Conservation (phyloP, 2,888 invertebrate genomes). For the Parnassius orleans region DNA sequence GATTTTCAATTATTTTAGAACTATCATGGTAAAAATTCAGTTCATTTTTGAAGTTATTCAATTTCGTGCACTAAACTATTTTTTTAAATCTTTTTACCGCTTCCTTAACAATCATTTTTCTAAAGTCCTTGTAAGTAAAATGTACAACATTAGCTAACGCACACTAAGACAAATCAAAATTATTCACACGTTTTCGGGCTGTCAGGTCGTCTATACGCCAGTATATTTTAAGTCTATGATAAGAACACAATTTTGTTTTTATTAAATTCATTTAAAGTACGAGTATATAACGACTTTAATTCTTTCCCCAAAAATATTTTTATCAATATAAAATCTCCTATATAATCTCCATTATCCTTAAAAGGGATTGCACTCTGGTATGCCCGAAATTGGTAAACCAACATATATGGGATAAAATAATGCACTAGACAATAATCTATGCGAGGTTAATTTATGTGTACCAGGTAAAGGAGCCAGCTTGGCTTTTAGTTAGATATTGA, state of each 20-base stretch:
- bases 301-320: conserved; percentile 18
- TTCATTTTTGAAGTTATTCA: too few relatives aligned
- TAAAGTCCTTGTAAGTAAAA: too few relatives aligned
- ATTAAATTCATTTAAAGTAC: not conserved
- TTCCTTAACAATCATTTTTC: too few relatives aligned
- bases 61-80: too few relatives aligned
- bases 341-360: conserved; percentile 15
- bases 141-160: too few relatives aligned
- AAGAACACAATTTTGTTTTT: not conserved
- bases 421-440: conserved; percentile 49
- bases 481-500: conserved; percentile 61
- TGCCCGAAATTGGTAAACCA: conserved; percentile 34
- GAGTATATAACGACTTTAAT: not conserved
- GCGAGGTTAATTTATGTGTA: conserved; percentile 54
- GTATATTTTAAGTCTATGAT: too few relatives aligned
- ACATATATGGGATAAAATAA: conserved; percentile 42
- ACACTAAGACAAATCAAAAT: too few relatives aligned
- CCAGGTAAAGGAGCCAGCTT: conserved; percentile 39
- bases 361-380: conserved; percentile 4
- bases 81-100: too few relatives aligned
- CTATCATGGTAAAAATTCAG: too few relatives aligned
- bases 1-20: too few relatives aligned
- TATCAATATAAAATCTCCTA: conserved; percentile 1
- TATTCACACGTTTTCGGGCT: too few relatives aligned
- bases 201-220: too few relatives aligned